Evolutionary conservation across 2,113 vertebrate genomes (phyloP).

Genomic region (Erpornis zantholeuca): DNA sequence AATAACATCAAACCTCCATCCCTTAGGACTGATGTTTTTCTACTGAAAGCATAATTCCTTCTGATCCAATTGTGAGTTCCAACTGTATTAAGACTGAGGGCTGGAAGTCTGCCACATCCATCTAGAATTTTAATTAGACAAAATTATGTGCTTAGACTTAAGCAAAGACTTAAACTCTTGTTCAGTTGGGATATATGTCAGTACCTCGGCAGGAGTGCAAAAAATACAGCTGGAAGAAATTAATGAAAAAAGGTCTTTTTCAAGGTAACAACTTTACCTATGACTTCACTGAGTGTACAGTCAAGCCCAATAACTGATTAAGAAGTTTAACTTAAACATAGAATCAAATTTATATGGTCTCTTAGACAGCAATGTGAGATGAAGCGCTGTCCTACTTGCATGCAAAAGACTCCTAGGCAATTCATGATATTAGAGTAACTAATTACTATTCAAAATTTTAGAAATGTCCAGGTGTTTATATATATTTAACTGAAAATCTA

Average conservation of each 20-base stretch:
- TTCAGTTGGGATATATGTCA: not conserved
- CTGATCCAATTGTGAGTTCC: not conserved
- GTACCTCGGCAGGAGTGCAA: not conserved
- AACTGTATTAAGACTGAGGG: not conserved
- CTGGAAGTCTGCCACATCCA: not conserved
- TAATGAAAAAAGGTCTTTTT: not conserved
- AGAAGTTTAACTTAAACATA: not conserved
- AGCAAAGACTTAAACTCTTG: not conserved
- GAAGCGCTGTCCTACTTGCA: not conserved
- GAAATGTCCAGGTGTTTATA: not conserved
- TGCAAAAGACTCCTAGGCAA: not conserved
- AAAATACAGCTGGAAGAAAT: not conserved
- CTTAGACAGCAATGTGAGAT: not conserved
- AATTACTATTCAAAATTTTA: not conserved
- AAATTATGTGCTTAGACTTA: not conserved
- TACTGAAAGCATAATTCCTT: not conserved
- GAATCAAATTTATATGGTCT: not conserved
- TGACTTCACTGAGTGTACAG: not conserved
- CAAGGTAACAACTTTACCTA: not conserved
- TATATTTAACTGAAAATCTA: not conserved
- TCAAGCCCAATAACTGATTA: not conserved
- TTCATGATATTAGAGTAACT: not conserved
- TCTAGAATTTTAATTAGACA: not conserved
- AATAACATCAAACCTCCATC: not conserved
- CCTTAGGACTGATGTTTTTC: not conserved